Conservation (phyloP, 2,888 invertebrate genomes). For the Congeria kusceri region DNA sequence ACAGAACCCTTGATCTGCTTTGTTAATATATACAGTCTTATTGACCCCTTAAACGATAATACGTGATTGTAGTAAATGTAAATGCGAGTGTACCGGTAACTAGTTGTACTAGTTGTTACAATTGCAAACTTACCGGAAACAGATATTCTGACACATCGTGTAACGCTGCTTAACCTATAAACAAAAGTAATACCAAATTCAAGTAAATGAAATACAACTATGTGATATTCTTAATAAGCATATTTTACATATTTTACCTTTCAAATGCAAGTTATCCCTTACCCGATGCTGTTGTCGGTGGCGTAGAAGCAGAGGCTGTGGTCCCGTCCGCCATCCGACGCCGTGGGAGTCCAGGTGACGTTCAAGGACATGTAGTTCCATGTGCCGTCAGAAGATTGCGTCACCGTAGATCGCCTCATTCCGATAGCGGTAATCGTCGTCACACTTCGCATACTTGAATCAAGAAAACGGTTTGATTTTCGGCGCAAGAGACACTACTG, state of each 20-base stretch:
- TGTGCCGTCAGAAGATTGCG: not conserved
- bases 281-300: slow-evolving; percentile 5
- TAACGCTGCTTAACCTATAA: not conserved
- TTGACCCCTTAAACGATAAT: no score
- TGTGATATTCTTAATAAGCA: not conserved
- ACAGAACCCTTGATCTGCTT: no score
- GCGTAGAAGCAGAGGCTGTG: slow-evolving; percentile 24
- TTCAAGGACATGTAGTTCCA: slow-evolving; percentile 4
- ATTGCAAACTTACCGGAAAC: slow-evolving; percentile 1
- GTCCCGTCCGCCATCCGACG: not conserved
- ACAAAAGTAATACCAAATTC: not conserved
- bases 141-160: not conserved
- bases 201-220: not conserved
- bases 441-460: slow-evolving; percentile 10
- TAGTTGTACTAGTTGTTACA: no score
- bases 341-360: slow-evolving; percentile 17
- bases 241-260: no score
- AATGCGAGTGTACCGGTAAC: no score
- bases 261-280: not conserved
- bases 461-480: not conserved
- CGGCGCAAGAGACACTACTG: no score
- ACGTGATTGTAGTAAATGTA: no score
- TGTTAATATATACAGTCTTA: no score
- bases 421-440: slow-evolving; percentile 5
- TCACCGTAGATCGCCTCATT: not conserved